phyloP scores from a whole-genome alignment of 2,888 invertebrate genomes.

The Pogonocherus hispidulus region DNA sequence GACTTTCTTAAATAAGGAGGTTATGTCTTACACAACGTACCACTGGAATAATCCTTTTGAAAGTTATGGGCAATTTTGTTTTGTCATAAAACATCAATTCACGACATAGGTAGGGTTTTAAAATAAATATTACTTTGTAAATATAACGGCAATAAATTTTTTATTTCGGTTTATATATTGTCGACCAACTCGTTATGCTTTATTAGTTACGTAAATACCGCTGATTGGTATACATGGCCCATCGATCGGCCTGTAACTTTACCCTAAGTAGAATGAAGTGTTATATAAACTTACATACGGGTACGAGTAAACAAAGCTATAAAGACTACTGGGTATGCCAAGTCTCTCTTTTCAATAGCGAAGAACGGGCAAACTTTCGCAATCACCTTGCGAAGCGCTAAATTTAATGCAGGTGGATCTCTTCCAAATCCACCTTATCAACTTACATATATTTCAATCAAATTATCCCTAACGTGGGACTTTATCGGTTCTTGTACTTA shows the following conservation, averaged over 20 bases:
- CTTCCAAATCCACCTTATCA: conserved; percentile 54
- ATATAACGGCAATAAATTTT: too few relatives aligned
- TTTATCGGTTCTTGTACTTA: conserved; percentile 20
- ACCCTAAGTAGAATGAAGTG: conserved; percentile 57
- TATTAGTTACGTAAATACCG: conserved; percentile 40
- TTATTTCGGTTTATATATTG: too few relatives aligned
- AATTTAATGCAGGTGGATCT: conserved; percentile 62
- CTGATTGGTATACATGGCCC: conserved; percentile 41
- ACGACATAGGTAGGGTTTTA: too few relatives aligned
- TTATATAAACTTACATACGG: conserved; percentile 64
- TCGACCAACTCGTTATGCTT: too few relatives aligned
- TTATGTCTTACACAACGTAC: too few relatives aligned
- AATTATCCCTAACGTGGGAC: conserved; percentile 34
- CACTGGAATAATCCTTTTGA: too few relatives aligned
- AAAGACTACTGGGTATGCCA: conserved; percentile 62
- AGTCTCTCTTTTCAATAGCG: conserved; percentile 60
- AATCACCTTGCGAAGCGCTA: conserved; percentile 62
- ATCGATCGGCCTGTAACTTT: conserved; percentile 36
- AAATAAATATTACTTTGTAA: too few relatives aligned
- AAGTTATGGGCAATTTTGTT: too few relatives aligned
- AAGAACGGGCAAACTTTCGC: conserved; percentile 66
- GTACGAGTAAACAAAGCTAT: conserved; percentile 67
- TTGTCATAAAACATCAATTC: too few relatives aligned
- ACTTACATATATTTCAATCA: conserved; percentile 53
- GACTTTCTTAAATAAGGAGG: too few relatives aligned